Evolutionary conservation across 2,113 vertebrate genomes (phyloP), one percentile per base, ranked within the genome.

Genomic region (Ammospiza nelsoni): DNA sequence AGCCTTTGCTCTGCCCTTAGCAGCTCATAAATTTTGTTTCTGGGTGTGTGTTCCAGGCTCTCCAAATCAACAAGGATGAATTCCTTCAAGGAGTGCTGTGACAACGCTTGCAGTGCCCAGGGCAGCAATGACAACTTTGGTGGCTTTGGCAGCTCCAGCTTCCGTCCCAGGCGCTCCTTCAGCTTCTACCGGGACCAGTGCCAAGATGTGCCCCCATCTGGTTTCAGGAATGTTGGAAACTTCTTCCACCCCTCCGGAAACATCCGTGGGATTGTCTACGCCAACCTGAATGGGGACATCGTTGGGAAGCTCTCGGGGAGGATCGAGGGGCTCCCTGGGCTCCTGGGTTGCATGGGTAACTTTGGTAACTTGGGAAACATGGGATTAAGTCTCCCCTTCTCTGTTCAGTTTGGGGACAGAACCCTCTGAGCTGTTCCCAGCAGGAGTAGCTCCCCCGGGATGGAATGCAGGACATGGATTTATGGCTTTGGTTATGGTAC

Each of bases 241-340:
- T 51, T 33, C 24, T 0, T 4, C 9, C 10, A 2, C 5, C 4
- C 44, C 29, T 15, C 15, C 5, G 44, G 79, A 7, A 7, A 0
- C 29, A 2, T 82, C 4, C 5, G 0, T 3, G 78, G 54, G 0
- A 5, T 5, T 3, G 0, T 58, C 52, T 16, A 5, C 0, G 8
- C 4, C 11, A 66, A 12, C 49, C 31, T 11, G 31, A 66, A 15
- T 0, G 49, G 31, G 9, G 76, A 23, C 0, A 0, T 59, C 0
- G 4, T 8, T 5, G 63, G 27, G 52, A 81, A 3, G 49, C 1
- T 79, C 24, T 1, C 19, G 1, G 49, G 76, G 37, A 54, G 2
- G 63, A 16, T 58, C 1, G 22, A 48, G 0, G 41, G 41, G n/a
- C 8, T 67, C 27, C 1, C 24, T 0, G 23, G 11, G 31, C 1